Conservation (phyloP, 1,140 invertebrate species). For the Apis mellifera region DNA sequence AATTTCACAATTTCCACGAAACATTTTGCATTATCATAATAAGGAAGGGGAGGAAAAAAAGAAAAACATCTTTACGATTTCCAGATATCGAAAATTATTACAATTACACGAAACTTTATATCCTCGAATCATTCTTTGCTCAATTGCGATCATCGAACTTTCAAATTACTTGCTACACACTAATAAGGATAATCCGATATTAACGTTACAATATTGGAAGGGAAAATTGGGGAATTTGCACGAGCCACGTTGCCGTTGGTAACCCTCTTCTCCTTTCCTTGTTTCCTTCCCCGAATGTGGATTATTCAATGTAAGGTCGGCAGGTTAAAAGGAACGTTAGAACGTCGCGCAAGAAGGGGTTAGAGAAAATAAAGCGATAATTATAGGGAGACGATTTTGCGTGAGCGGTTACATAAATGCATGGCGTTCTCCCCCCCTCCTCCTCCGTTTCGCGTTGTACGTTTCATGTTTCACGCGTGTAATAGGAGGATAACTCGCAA, state of each 20-base stretch:
- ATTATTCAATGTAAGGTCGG: background rate
- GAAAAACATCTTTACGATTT: no score
- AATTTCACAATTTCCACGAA: no score
- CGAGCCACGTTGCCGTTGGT: no score
- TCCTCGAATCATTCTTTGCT: no score
- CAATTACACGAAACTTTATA: no score
- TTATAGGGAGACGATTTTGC: slow-evolving; percentile 38
- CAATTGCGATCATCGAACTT: no score
- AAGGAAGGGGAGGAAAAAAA: no score
- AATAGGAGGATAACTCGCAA: slow-evolving; percentile 67
- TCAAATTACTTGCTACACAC: no score
- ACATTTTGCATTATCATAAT: no score
- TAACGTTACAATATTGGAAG: background rate
- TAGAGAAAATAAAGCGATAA: slow-evolving; percentile 32
- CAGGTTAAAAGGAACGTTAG: background rate
- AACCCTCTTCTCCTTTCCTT: background rate
- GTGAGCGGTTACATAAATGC: slow-evolving; percentile 38
- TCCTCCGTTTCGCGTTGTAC: slow-evolving; percentile 37
- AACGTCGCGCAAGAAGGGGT: background rate
- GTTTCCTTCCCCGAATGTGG: no score
- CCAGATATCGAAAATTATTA: no score
- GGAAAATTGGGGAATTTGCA: background rate
- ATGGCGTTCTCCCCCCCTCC: slow-evolving; percentile 52
- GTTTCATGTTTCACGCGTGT: slow-evolving; percentile 52
- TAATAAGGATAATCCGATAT: no score